Evolutionary conservation across 2,113 vertebrate genomes (phyloP).

Genomic region (Furnarius figulus): DNA sequence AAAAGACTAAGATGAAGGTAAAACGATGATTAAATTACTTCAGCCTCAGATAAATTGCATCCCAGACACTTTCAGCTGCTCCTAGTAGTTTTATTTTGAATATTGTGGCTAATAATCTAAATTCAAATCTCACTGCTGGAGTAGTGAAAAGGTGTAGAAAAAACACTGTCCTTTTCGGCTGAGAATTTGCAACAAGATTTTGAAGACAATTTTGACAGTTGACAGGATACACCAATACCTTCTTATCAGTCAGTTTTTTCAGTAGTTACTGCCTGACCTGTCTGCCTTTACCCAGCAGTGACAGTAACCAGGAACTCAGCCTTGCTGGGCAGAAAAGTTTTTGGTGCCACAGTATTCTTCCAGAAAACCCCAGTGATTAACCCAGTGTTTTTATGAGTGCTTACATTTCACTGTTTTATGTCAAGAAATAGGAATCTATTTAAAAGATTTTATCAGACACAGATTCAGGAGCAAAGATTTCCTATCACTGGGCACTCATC

Average conservation of each 20-base stretch:
- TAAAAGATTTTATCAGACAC: neutral
- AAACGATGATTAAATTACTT: conserved; percentile 10
- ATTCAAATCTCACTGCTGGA: neutral
- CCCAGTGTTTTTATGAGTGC: neutral
- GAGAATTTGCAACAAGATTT: neutral
- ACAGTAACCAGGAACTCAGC: neutral
- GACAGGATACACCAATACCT: neutral
- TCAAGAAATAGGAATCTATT: neutral
- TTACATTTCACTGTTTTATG: neutral
- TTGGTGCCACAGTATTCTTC: neutral
- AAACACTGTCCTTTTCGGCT: neutral
- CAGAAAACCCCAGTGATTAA: neutral
- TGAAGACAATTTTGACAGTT: neutral
- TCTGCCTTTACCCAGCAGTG: neutral
- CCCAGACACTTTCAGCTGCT: neutral
- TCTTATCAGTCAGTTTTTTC: neutral
- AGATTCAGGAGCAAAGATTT: neutral
- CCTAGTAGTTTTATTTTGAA: conserved; percentile 21
- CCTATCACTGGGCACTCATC: neutral
- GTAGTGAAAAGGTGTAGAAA: neutral
- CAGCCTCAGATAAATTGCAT: neutral
- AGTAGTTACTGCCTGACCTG: neutral
- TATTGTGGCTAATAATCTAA: neutral
- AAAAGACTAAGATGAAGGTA: neutral
- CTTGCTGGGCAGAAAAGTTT: neutral